These are phyloP conservation scores for Eupithecia pulchellata DNA, from an alignment of 2,888 invertebrate species.

Conservation along the genomic window DNA sequence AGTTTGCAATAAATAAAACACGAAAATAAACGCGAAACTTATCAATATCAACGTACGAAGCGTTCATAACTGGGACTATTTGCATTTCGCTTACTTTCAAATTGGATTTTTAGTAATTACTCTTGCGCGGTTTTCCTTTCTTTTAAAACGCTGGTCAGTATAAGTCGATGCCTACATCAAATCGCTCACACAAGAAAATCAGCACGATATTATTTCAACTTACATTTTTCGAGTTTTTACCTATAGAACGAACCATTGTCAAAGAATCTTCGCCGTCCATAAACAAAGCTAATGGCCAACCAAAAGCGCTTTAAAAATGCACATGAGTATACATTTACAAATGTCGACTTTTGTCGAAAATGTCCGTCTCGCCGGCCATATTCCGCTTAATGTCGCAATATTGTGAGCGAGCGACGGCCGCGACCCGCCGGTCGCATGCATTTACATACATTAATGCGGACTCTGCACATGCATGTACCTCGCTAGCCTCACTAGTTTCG, in stretches of 20 bases:
- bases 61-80: neutral
- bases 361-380: conserved; percentile 80
- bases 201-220: neutral
- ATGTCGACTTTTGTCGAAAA: conserved; percentile 81
- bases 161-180: neutral
- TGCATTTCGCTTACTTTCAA: neutral
- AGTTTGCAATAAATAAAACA: neutral
- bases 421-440: conserved; percentile 82
- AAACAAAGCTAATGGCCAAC: conserved; percentile 50
- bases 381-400: conserved; percentile 84
- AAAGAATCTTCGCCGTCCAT: conserved; percentile 21
- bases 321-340: conserved; percentile 71
- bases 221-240: conserved; percentile 15
- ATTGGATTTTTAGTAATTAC: neutral
- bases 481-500: conserved; percentile 45
- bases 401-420: conserved; percentile 79
- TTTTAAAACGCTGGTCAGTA: neutral
- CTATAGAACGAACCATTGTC: conserved; percentile 13
- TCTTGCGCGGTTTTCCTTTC: neutral
- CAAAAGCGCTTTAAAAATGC: conserved; percentile 62
- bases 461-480: conserved; percentile 79
- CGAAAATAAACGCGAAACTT: neutral
- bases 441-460: conserved; percentile 84
- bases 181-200: neutral
- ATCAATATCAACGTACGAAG: neutral